Conservation (phyloP, 2,113 vertebrate genomes). For the Phalacrocorax brasilianus region DNA sequence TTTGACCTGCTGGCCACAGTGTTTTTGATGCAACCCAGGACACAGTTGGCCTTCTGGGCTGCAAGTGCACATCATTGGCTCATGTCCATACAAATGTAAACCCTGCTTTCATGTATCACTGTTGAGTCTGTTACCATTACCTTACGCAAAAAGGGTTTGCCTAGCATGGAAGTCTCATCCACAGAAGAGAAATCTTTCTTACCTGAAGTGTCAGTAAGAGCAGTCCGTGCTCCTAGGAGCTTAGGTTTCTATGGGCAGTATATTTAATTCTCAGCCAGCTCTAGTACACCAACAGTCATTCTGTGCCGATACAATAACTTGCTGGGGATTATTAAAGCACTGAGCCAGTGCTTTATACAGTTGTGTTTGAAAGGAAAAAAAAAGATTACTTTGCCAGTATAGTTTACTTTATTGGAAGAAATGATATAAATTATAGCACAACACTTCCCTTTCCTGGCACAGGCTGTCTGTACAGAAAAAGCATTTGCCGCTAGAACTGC, state of each 20-base stretch:
- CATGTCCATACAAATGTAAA: neutral
- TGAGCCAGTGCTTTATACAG: neutral
- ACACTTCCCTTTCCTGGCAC: neutral
- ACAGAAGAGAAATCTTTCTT: neutral
- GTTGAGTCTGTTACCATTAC: neutral
- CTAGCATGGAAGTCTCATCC: neutral
- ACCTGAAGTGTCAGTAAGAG: neutral
- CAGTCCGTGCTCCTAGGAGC: neutral
- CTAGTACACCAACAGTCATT: neutral
- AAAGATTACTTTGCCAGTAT: neutral
- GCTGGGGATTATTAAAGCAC: slow-evolving; percentile 29
- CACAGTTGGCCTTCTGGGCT: too few relatives aligned
- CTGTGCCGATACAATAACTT: neutral
- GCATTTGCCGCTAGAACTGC: neutral
- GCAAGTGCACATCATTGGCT: too few relatives aligned
- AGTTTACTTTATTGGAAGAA: slow-evolving; percentile 5
- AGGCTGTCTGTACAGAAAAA: neutral
- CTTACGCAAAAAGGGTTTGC: neutral
- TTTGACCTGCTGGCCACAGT: too few relatives aligned
- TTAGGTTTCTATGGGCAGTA: neutral
- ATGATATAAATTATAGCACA: neutral
- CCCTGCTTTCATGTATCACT: neutral
- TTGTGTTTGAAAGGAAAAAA: neutral
- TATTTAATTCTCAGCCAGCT: neutral
- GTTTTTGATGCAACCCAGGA: too few relatives aligned